These are phyloP conservation scores for Chaetodon auriga DNA, from an alignment of 2,113 vertebrate genomes.

Conservation along the genomic window DNA sequence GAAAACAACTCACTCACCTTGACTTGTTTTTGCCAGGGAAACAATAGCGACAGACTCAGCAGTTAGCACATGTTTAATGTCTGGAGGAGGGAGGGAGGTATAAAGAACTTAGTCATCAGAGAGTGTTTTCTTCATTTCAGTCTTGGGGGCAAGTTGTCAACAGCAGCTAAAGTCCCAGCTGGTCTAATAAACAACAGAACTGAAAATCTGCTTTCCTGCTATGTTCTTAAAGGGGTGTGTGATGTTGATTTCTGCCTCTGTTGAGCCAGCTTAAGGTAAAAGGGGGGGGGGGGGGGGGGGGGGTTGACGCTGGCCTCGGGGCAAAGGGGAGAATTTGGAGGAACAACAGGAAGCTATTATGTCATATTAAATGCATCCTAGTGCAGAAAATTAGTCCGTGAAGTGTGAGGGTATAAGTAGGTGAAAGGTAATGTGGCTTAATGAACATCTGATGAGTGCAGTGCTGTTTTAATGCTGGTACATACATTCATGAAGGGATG, in stretches of 20 bases:
- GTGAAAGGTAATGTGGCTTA: slow-evolving; percentile 26
- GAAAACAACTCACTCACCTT: slow-evolving; percentile 30
- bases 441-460: slow-evolving; percentile 17
- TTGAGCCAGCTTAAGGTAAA: slow-evolving; percentile 34
- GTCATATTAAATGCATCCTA: slow-evolving; percentile 29
- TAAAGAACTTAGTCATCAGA: slow-evolving; percentile 43
- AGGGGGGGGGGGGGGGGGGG: not conserved
- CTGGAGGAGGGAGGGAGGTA: slow-evolving; percentile 4
- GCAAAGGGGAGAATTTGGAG: not conserved
- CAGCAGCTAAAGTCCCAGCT: slow-evolving; percentile 13
- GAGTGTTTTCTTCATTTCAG: slow-evolving; percentile 43
- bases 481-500: not conserved
- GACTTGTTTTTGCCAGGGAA: slow-evolving; percentile 47
- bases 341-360: slow-evolving; percentile 44
- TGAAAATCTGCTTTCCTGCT: slow-evolving; percentile 23
- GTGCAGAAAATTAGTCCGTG: slow-evolving; percentile 2
- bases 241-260: not conserved
- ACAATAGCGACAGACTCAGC: slow-evolving; percentile 37
- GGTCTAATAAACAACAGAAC: slow-evolving; percentile 21
- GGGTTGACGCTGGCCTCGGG: not conserved
- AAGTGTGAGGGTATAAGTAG: slow-evolving; percentile 20
- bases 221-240: not conserved
- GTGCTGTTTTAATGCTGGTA: slow-evolving; percentile 22
- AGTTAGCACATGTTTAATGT: slow-evolving; percentile 20
- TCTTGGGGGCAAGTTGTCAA: slow-evolving; percentile 11